Conservation (phyloP, 2,797 vertebrate species). For the Danionella dracula region DNA sequence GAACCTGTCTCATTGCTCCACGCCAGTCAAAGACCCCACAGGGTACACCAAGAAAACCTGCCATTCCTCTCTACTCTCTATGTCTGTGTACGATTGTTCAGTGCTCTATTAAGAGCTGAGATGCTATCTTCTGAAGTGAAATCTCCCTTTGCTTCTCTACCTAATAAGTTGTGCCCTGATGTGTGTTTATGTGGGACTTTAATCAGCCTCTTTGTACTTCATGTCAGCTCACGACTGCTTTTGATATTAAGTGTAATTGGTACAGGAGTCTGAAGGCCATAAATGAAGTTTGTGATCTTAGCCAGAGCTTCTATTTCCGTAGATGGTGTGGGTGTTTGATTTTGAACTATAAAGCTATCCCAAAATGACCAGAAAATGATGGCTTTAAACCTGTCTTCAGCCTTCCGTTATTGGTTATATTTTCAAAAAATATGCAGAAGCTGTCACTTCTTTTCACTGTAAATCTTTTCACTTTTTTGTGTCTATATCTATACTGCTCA, state of each 20-base stretch:
- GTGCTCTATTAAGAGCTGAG: conserved; percentile 26
- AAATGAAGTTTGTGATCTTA: conserved; percentile 35
- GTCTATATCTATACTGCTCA: no score
- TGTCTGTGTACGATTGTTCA: conserved; percentile 10
- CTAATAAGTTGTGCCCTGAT: not conserved
- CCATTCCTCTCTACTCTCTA: conserved; percentile 1
- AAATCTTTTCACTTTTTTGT: no score
- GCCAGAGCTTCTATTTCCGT: conserved; percentile 1
- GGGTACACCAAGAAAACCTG: conserved; percentile 35
- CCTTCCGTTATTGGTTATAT: not conserved
- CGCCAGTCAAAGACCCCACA: conserved; percentile 44
- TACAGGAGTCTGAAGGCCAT: conserved; percentile 30
- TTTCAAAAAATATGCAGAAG: not conserved
- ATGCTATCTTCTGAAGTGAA: conserved; percentile 27
- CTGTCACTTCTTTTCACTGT: no score
- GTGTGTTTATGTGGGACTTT: conserved; percentile 30
- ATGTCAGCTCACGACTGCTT: conserved; percentile 19
- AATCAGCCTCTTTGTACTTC: conserved; percentile 42
- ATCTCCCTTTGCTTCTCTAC: conserved; percentile 10
- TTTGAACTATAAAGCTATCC: not conserved
- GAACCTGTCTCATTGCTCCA: conserved; percentile 42
- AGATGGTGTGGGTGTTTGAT: not conserved
- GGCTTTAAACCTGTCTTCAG: not conserved
- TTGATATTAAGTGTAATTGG: conserved; percentile 42
- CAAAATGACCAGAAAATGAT: not conserved